Conservation (phyloP, 2,888 invertebrate species). For the Drosophila aldrichi region DNA sequence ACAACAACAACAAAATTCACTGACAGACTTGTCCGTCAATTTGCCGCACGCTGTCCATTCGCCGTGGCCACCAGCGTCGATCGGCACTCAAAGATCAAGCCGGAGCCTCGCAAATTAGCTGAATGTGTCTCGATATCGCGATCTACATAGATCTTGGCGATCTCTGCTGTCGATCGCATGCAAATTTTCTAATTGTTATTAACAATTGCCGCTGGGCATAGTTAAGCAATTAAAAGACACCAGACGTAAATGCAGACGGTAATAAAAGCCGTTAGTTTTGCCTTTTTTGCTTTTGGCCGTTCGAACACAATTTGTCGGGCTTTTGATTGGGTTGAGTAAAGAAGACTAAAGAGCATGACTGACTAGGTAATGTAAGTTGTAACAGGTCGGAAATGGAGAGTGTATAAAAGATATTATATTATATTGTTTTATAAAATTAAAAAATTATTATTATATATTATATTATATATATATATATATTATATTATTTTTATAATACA, state of each 20-base stretch:
- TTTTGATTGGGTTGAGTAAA: conserved; percentile 16
- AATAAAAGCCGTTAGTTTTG: conserved; percentile 23
- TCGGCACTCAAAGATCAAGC: conserved; percentile 47
- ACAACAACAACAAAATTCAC: conserved; percentile 1
- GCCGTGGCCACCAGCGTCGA: conserved; percentile 65
- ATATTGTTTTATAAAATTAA: too few species aligned
- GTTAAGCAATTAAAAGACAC: conserved; percentile 77
- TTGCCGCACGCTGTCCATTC: conserved; percentile 26
- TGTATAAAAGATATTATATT: too few species aligned
- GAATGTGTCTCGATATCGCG: conserved; percentile 41
- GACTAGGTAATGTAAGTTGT: neutral
- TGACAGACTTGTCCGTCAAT: conserved; percentile 52
- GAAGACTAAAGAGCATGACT: neutral
- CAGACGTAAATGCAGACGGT: conserved; percentile 47
- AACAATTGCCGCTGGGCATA: conserved; percentile 75
- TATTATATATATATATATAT: too few species aligned
- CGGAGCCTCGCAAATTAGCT: conserved; percentile 70
- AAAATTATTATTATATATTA: too few species aligned
- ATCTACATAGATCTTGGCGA: conserved; percentile 32
- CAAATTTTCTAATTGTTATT: conserved; percentile 77
- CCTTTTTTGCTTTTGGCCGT: conserved; percentile 29
- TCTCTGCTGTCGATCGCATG: conserved; percentile 48
- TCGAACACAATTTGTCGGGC: conserved; percentile 43
- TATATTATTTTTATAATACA: too few species aligned
- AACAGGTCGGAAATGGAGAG: neutral